Evolutionary conservation across 2,113 vertebrate species (phyloP).

Genomic region (Sinocyclocheilus rhinocerous): DNA sequence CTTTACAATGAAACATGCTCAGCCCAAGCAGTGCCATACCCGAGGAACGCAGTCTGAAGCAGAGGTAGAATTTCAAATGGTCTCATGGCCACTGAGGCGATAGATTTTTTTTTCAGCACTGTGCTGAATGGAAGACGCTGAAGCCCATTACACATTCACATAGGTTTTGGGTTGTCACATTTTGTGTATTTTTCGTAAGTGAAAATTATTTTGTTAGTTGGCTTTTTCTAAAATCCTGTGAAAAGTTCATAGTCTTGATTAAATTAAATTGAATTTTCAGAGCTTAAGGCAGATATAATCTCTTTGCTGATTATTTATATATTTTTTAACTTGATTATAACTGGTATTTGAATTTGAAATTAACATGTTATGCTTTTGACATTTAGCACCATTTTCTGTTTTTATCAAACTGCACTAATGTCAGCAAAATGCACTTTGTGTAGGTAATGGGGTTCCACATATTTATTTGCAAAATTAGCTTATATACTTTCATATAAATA

Average conservation of each 20-base stretch:
- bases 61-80: slow-evolving; percentile 51
- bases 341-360: not conserved
- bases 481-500: not conserved
- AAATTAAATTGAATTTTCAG: not conserved
- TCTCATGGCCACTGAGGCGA: slow-evolving; percentile 47
- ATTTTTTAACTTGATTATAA: not conserved
- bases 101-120: slow-evolving; percentile 32
- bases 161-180: not conserved
- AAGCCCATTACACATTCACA: slow-evolving; percentile 35
- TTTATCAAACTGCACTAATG: not conserved
- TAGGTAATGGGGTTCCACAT: not conserved
- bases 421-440: not conserved
- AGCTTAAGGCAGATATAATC: not conserved
- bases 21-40: slow-evolving; percentile 48
- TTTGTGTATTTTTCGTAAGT: slow-evolving; percentile 27
- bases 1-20: slow-evolving; percentile 62
- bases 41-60: slow-evolving; percentile 30
- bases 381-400: not conserved
- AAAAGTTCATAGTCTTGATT: not conserved
- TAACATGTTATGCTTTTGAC: not conserved
- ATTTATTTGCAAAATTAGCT: not conserved
- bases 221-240: slow-evolving; percentile 7
- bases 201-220: slow-evolving; percentile 22
- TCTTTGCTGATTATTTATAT: not conserved
- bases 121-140: slow-evolving; percentile 42